A percentile compares a stretch with the other conserved stretches of the same genome.
Conservation (phyloP, 1,140 invertebrate species). For the Pteromalus puparum region DNA sequence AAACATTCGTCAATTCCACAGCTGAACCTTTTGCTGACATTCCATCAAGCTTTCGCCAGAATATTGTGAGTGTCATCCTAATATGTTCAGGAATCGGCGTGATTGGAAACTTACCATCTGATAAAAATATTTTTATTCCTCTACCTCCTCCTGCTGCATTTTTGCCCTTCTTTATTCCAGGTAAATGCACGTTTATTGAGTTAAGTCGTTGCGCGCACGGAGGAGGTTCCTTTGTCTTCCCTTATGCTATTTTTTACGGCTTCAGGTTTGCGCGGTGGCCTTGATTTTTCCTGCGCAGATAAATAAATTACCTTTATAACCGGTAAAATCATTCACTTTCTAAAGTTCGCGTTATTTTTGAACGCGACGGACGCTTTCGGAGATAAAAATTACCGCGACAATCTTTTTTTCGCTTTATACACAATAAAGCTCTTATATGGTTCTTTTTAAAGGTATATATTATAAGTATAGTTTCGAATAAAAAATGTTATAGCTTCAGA, state of each 20-base stretch:
- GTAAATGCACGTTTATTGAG: slow-evolving; percentile 32
- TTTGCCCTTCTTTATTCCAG: slow-evolving; percentile 4
- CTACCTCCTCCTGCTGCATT: not conserved
- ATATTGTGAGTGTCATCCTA: too few relatives aligned
- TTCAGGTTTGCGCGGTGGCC: slow-evolving; percentile 4
- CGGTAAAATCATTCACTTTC: slow-evolving; percentile 27
- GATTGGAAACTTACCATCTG: too few relatives aligned
- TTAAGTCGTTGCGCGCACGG: not conserved
- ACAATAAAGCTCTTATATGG: not conserved
- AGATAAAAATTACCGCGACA: not conserved
- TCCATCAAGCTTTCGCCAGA: too few relatives aligned
- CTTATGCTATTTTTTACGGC: slow-evolving; percentile 20
- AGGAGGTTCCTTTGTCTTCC: slow-evolving; percentile 17
- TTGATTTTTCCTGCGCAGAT: slow-evolving; percentile 31
- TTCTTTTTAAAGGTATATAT: too few relatives aligned
- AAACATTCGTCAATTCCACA: too few relatives aligned
- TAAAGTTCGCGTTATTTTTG: slow-evolving; percentile 16
- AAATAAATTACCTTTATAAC: slow-evolving; percentile 28
- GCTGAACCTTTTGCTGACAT: too few relatives aligned
- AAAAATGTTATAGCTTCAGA: not conserved
- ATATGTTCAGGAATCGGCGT: too few relatives aligned
- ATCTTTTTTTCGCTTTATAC: not conserved
- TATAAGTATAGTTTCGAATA: not conserved
- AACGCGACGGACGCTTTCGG: not conserved
- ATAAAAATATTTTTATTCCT: slow-evolving; percentile 27